Base-by-base conservation (phyloP, 2,888 invertebrate genomes). In the Mellilla xanthometata region DNA sequence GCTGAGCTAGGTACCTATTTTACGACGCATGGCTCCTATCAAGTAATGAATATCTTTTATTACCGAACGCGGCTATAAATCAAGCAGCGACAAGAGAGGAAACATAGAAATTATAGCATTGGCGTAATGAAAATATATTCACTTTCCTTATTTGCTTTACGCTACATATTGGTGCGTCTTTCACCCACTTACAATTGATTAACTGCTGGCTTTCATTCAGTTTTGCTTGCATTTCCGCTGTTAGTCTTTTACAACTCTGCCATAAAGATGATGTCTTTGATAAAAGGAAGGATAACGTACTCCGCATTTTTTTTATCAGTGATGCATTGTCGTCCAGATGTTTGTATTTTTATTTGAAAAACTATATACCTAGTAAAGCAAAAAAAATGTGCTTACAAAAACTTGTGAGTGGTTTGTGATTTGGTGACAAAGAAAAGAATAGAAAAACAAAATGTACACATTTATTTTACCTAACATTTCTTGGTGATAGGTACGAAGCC, bases 21-120 rank as follows among this genome's bases (percentile, higher is more conserved):
- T 44, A 44, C 38, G 38, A 44, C 8, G n/a, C 32, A 24, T 19
- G 31, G 38, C 31, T 10, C 31, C 38, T 13, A 36, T 27, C 12
- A 38, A 23, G 11, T 38, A 12, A 28, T 22, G 11, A 30, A 43
- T 36, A 38, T 28, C 19, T 44, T 44, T 44, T 44, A 44, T 38
- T 27, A 27, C 9, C 27, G n/a, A 23, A 35, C 13, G 29, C 30
- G 12, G 27, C 32, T 10, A 44, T 38, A 32, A 31, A 44, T 38
- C 43, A 44, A 28, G 2, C 27, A 32, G 38, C 27, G 28, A 44
- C 38, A 36, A 27, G 38, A 24, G 6, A n/a, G 7, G 31, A 31
- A 24, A 43, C 31, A 31, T 35, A 12, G 5, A 10, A 35, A 30
- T 26, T 35, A 42, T 35, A 29, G 28, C 34, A 11, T 10, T 13